phyloP scores from a whole-genome alignment of 2,797 vertebrate genomes.

The Melanotaenia maccullochi region DNA sequence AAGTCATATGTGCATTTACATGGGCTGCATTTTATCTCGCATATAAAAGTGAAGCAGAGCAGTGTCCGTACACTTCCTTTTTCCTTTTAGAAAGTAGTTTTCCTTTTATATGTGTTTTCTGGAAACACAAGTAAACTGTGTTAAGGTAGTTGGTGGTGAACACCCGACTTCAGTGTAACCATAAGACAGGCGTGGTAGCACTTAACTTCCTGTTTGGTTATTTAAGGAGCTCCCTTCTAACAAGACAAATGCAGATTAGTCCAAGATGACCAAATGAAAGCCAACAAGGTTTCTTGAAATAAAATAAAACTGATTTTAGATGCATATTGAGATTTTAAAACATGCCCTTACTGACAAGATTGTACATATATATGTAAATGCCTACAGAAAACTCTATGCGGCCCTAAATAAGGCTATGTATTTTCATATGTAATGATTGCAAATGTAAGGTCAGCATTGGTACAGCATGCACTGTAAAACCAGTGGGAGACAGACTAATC shows the following conservation, averaged over 20 bases:
- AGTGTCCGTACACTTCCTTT: slow-evolving; percentile 17
- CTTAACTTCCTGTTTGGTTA: slow-evolving; percentile 69
- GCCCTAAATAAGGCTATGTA: slow-evolving; percentile 54
- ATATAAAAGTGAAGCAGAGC: slow-evolving; percentile 27
- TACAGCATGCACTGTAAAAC: slow-evolving; percentile 51
- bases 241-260: slow-evolving; percentile 40
- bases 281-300: slow-evolving; percentile 52
- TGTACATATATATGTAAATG: slow-evolving; percentile 61
- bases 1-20: slow-evolving; percentile 13
- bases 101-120: slow-evolving; percentile 21
- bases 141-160: slow-evolving; percentile 60
- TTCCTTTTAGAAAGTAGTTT: slow-evolving; percentile 29
- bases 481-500: slow-evolving; percentile 30
- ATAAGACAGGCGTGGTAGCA: slow-evolving; percentile 68
- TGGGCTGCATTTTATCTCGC: slow-evolving; percentile 30
- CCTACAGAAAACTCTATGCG: slow-evolving; percentile 63
- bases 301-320: slow-evolving; percentile 42
- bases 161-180: slow-evolving; percentile 37
- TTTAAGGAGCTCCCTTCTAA: slow-evolving; percentile 42
- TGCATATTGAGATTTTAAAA: slow-evolving; percentile 53
- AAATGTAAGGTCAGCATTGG: slow-evolving; percentile 38
- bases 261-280: slow-evolving; percentile 37
- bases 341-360: slow-evolving; percentile 44
- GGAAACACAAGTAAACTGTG: slow-evolving; percentile 19
- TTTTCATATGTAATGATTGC: slow-evolving; percentile 60